Base-by-base conservation (phyloP, 2,113 vertebrate genomes). In the Vicugna pacos region DNA sequence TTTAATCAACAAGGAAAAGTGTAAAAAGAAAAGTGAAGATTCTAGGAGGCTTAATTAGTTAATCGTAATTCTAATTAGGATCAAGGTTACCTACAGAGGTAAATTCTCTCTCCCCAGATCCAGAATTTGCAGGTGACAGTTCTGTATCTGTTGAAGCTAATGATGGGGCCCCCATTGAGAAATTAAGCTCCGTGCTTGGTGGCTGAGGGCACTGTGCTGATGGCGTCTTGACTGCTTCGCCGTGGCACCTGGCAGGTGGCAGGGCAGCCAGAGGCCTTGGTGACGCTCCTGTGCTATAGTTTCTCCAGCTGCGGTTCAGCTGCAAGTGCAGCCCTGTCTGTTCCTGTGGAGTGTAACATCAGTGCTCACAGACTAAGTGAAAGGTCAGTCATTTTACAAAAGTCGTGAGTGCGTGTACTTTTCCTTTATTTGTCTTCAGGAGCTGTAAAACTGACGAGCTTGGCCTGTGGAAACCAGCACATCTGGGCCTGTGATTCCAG, bases 391-490 rank as follows among this genome's bases (percentile, higher is more conserved):
- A 60, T 79, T 60, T 81, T 32, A 56, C 77, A 50, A 5, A 54
- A 69, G 46, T 95, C 22, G 26, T 96, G 90, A 89, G 35, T 0
- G 4, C 69, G 35, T 48, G 69, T 90, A 1, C 7, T 46, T 46
- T 95, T 94, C 58, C 54, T 94, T 11, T 65, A 0, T 80, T 92
- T 95, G 17, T 77, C 95, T 20, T 1, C 97, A 99, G 99, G 99
- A 91, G 92, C 97, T 10, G 97, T 99, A 54, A 99, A 98, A 73
- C 98, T 99, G 97, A 98, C 98, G 54, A 99, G 99, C 82, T 96
- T 99, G 96, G 99, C 99, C 22, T 99, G 99, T 85, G 99, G 99
- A 81, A 99, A 99, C 97, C 99, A 99, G 98, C 99, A 99, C 30
- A 98, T 99, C 83, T 99, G 99, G 99, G 99, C 99, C 14, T 99